These are phyloP conservation scores for Bombus pascuorum DNA, from an alignment of 1,140 invertebrate species.

Conservation along the genomic window DNA sequence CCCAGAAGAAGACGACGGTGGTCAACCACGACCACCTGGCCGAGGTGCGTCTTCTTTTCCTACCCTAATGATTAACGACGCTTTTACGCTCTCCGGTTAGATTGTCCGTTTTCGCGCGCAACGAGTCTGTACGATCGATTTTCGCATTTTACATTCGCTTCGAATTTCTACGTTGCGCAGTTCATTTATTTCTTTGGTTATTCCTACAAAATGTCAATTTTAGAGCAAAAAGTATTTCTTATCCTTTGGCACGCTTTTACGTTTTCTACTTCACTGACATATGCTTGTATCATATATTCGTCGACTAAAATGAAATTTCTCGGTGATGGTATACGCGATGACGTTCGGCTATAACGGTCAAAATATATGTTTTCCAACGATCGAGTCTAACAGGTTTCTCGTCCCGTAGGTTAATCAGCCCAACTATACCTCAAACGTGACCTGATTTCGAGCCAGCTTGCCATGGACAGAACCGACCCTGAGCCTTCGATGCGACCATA, in stretches of 20 bases:
- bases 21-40: conserved; percentile 72
- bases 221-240: neutral
- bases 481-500: conserved; percentile 68
- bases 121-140: neutral
- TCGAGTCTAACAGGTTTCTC: conserved; percentile 2
- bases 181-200: neutral
- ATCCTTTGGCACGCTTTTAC: too few species aligned
- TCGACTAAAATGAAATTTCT: neutral
- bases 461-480: conserved; percentile 72
- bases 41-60: conserved; percentile 41
- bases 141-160: neutral
- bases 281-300: neutral
- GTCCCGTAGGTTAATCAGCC: conserved; percentile 64
- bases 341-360: too few species aligned
- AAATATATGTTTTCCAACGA: neutral
- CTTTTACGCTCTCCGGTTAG: neutral
- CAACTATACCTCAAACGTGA: conserved; percentile 67
- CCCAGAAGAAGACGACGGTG: conserved; percentile 78
- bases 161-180: too few species aligned
- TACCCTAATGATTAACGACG: neutral
- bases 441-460: conserved; percentile 69
- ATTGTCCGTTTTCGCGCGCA: neutral
- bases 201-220: neutral
- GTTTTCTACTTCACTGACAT: too few species aligned
- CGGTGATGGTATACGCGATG: too few species aligned